Base-by-base conservation (phyloP, 2,113 vertebrate species). In the Pardalotus punctatus region DNA sequence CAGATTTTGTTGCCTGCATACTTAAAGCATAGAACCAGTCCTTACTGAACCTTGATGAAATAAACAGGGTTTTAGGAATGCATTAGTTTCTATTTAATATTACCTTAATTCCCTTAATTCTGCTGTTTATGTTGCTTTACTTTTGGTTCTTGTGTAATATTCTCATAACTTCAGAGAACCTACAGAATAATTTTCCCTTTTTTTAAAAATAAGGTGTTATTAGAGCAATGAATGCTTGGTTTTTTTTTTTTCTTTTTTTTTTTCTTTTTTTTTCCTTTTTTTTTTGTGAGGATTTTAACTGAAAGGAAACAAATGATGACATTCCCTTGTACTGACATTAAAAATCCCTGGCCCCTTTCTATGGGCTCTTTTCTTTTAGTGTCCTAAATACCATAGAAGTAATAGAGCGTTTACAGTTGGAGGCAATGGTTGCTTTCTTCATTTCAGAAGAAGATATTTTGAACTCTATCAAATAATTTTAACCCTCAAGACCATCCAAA, bases 401-500 rank as follows among this genome's bases (percentile, higher is more conserved):
- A 97, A 91, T 73, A 96, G 91, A 95, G 87, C 29, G 1, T 96
- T 96, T 94, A 94, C 64, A 92, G 94, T 92, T 93, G 47, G 71
- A 95, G 81, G 93, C 84, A 88, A 73, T 60, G 74, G 42, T 57
- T 96, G 27, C 54, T 90, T 91, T 81, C 81, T 65, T 82, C 42
- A 69, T 57, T 93, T 93, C 86, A 87, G 81, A 89, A 88, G 24
- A 77, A 89, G 43, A 53, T 66, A 73, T 62, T 85, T 79, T 82
- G 84, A 84, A 87, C 45, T 83, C 43, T 36, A n/a, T 38, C 23
- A 83, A 77, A 80, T 35, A 58, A 88, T 92, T 93, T 86, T 62
- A 83, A 88, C 33, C 36, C 45, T 66, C 24, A 84, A 86, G 45
- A 21, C 29, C 72, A 78, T 79, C 66, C 18, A 65, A 78, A 94